phyloP scores from a whole-genome alignment of 2,888 invertebrate genomes.

The Mythimna vitellina region DNA sequence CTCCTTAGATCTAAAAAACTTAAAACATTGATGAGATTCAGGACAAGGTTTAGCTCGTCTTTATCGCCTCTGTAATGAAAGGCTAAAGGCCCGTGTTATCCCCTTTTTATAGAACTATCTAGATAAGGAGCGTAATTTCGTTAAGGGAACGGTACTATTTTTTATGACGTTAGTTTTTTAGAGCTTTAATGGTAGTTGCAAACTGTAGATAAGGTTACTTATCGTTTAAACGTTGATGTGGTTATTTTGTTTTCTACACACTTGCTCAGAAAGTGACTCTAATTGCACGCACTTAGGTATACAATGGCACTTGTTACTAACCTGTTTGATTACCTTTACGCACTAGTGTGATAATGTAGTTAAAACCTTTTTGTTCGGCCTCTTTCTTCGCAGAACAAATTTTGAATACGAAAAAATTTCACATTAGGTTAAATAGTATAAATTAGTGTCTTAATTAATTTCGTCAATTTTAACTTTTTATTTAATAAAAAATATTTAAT shows the following conservation, averaged over 20 bases:
- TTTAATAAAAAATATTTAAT: no score
- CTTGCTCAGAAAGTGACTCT: no score
- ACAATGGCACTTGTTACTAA: no score
- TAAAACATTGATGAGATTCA: slow-evolving; percentile 38
- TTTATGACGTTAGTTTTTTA: slow-evolving; percentile 37
- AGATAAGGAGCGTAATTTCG: slow-evolving; percentile 46
- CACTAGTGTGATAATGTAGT: no score
- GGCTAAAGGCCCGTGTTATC: slow-evolving; percentile 31
- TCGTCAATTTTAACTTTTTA: no score
- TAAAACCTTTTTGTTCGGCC: no score
- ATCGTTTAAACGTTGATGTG: background rate
- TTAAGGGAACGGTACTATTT: slow-evolving; percentile 16
- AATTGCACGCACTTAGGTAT: no score
- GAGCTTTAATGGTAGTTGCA: slow-evolving; percentile 14
- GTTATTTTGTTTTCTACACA: background rate
- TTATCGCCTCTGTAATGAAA: slow-evolving; percentile 47
- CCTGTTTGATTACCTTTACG: no score
- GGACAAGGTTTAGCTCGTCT: slow-evolving; percentile 22
- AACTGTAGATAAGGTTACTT: slow-evolving; percentile 1
- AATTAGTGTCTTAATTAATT: no score
- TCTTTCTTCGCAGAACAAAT: no score
- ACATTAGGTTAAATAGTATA: no score
- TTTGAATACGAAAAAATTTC: no score
- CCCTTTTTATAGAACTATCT: slow-evolving; percentile 31
- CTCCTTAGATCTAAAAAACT: slow-evolving; percentile 18